Evolutionary conservation across 2,797 vertebrate genomes (phyloP), one percentile per base, ranked within the genome.

Genomic region (Petrocephalus schoutedeni): DNA sequence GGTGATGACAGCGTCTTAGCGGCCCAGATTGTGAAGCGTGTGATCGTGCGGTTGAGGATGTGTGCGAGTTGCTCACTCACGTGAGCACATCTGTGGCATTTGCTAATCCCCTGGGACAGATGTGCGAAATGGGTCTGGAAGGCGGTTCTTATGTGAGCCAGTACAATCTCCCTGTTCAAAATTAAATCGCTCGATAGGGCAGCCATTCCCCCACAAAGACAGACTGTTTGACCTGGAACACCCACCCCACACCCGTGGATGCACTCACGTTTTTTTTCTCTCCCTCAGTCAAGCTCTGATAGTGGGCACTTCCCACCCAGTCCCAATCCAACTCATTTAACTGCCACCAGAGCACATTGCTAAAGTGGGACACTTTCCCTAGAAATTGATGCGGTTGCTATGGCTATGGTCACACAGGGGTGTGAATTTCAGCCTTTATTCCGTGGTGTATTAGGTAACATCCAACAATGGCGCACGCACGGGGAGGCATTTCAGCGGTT

Each of bases 321-420:
- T 87, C 58, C 56, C 85, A 59, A 49, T 58, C 83, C 53, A 14
- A 77, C 61, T 77, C 58, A 90, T 90, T 59, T 87, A 77, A 51
- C 61, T 85, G 88, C 77, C 80, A 87, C n/a, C n/a, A 85, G 85
- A 88, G 77, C 4, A 21, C 51, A 77, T 32, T 85, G 87, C 77
- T 83, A 89, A 86, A 87, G 53, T 90, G 88, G 77, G 86, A 89
- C 85, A 80, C 45, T 85, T 36, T 14, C 86, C 32, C 90, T 93
- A 87, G 87, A 92, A 64, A 91, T 53, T 74, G 87, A 86, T 91
- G 91, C 90, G 2, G 92, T 94, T 93, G 90, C 93, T 87, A 83
- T 74, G 88, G 88, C 51, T 86, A 19, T 86, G 71, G 82, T 88
- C 61, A 86, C 64, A 85, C 83, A 45, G 53, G 32, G 87, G 61